These are phyloP conservation scores for Spongia lamella DNA, from an alignment of 37 sponge, comb jelly and placozoan genomes.

Conservation along the genomic window DNA sequence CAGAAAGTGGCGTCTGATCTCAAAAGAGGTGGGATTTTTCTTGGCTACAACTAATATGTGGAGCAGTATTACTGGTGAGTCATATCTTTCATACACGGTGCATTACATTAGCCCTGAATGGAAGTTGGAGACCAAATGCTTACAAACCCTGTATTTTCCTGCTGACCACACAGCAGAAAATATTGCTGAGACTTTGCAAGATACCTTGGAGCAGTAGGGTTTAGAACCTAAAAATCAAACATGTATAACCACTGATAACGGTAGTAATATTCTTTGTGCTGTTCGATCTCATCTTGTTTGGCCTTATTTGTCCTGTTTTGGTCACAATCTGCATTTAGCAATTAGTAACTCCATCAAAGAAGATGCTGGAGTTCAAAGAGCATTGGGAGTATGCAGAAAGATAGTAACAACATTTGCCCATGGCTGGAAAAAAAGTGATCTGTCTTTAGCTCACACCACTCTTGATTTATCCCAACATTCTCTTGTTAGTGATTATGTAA, in stretches of 20 bases:
- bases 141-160: slow-evolving; percentile 16
- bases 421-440: slow-evolving; percentile 26
- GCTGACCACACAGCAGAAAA: slow-evolving; percentile 25
- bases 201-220: slow-evolving; percentile 16
- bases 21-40: slow-evolving; percentile 1
- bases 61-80: slow-evolving; percentile 17
- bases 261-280: slow-evolving; percentile 17
- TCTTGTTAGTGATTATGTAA: neutral
- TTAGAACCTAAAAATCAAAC: slow-evolving; percentile 1
- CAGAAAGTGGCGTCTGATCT: neutral
- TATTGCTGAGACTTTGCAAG: slow-evolving; percentile 21
- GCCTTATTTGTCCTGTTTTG: slow-evolving; percentile 28
- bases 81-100: slow-evolving; percentile 24
- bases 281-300: slow-evolving; percentile 8
- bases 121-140: slow-evolving; percentile 5
- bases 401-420: slow-evolving; percentile 27
- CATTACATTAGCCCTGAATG: slow-evolving; percentile 26
- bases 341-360: slow-evolving; percentile 16
- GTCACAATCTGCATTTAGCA: slow-evolving; percentile 34
- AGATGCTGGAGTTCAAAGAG: slow-evolving; percentile 17
- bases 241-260: slow-evolving; percentile 30
- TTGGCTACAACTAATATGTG: slow-evolving; percentile 27
- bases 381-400: slow-evolving; percentile 13
- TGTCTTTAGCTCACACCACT: slow-evolving; percentile 13
- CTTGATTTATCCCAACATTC: slow-evolving; percentile 2